A percentile compares a stretch with the other conserved stretches of the same genome.
Conservation (phyloP, 1,140 invertebrate genomes). For the Rhagoletis pomonella region DNA sequence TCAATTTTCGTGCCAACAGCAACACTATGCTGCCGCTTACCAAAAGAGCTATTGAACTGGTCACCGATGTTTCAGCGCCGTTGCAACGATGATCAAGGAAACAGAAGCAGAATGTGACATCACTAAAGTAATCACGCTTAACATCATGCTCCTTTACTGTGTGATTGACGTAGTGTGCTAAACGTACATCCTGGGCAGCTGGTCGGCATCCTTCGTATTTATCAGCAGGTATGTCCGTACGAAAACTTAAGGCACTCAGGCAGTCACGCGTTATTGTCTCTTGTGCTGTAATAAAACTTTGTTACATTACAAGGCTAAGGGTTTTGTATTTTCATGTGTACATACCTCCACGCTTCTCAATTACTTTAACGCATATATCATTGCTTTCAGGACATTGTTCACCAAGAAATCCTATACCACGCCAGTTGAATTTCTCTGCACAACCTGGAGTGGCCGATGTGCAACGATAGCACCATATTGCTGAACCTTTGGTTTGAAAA, state of each 20-base stretch:
- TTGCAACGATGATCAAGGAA: conserved; percentile 94
- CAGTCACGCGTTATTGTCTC: conserved; percentile 90
- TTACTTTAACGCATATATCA: conserved; percentile 93
- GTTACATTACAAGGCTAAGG: conserved; percentile 8
- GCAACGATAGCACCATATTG: conserved; percentile 91
- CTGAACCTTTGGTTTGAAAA: conserved; percentile 74
- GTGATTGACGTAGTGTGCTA: conserved; percentile 92
- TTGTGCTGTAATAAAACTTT: conserved; percentile 78
- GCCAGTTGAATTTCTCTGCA: conserved; percentile 89
- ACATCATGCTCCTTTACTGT: conserved; percentile 90
- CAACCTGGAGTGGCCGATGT: conserved; percentile 92
- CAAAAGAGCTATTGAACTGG: neutral
- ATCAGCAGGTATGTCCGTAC: conserved; percentile 93
- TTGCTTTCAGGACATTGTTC: conserved; percentile 88
- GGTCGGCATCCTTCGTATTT: conserved; percentile 91
- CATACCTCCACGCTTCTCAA: conserved; percentile 89
- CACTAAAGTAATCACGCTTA: conserved; percentile 87
- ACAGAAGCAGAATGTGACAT: conserved; percentile 92
- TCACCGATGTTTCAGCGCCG: conserved; percentile 65
- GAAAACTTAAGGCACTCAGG: conserved; percentile 84
- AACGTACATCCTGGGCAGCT: conserved; percentile 84
- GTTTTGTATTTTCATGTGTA: conserved; percentile 39
- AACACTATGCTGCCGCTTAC: conserved; percentile 12
- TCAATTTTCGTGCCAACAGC: neutral
- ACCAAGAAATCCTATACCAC: conserved; percentile 78